These are phyloP conservation scores for Eristalis pertinax DNA, from an alignment of 2,888 invertebrate species.

Conservation along the genomic window DNA sequence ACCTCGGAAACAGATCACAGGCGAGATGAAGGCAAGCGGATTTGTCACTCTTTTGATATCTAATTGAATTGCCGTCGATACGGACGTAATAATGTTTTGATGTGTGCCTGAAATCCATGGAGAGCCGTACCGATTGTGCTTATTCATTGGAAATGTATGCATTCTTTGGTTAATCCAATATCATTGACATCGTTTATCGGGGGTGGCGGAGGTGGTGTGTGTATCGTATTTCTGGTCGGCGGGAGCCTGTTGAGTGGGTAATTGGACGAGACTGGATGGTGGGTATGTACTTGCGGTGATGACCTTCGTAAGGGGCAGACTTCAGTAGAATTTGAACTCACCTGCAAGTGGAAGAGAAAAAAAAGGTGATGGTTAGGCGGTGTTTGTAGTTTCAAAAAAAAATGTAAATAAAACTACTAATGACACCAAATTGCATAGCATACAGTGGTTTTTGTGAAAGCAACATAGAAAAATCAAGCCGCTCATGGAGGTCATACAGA, in stretches of 20 bases:
- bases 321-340: not conserved
- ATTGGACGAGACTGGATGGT: constrained; percentile 4
- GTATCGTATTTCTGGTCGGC: not conserved
- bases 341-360: too few relatives aligned
- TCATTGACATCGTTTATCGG: constrained; percentile 18
- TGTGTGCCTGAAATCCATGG: constrained; percentile 1
- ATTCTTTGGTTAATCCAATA: constrained; percentile 40
- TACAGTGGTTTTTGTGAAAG: too few relatives aligned
- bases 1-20: constrained; percentile 13
- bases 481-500: too few relatives aligned
- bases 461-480: too few relatives aligned
- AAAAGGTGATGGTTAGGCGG: too few relatives aligned
- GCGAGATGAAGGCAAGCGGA: constrained; percentile 4
- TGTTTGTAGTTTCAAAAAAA: too few relatives aligned
- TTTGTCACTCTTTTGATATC: constrained; percentile 65
- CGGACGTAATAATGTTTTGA: constrained; percentile 59
- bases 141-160: constrained; percentile 41
- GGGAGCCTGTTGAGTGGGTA: constrained; percentile 32
- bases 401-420: too few relatives aligned
- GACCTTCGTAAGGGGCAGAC: not conserved
- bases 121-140: constrained; percentile 29
- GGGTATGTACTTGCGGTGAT: not conserved
- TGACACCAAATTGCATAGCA: too few relatives aligned
- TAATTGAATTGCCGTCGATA: constrained; percentile 69
- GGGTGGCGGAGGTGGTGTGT: not conserved